A percentile compares a stretch with the other conserved stretches of the same genome.
Conservation (phyloP, 2,888 invertebrate species). For the Ligdia adustata region DNA sequence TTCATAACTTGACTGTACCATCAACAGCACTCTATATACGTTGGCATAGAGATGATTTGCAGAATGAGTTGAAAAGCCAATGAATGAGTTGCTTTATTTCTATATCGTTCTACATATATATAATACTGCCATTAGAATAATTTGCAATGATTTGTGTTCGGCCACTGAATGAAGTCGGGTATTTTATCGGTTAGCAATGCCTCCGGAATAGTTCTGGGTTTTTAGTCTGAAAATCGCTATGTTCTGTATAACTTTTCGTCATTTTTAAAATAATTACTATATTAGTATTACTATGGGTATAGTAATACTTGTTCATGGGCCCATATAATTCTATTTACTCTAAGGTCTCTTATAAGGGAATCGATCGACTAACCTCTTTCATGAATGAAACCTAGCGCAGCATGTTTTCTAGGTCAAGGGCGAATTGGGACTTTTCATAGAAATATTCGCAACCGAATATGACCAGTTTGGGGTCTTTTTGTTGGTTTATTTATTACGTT, state of each 20-base stretch:
- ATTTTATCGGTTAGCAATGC: conserved; percentile 3
- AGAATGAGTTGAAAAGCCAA: conserved; percentile 14
- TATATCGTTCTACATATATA: conserved; percentile 9
- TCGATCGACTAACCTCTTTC: conserved; percentile 3
- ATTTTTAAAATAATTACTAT: too few relatives aligned
- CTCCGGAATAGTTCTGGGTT: background rate
- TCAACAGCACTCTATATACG: too few relatives aligned
- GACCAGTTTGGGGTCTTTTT: too few relatives aligned
- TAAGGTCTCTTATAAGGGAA: background rate
- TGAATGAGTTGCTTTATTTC: too few relatives aligned
- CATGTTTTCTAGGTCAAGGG: conserved; percentile 5
- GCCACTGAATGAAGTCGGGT: background rate
- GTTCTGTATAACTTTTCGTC: background rate
- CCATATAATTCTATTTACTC: too few relatives aligned
- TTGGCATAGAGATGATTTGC: too few relatives aligned
- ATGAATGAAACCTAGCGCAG: background rate
- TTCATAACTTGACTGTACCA: too few relatives aligned
- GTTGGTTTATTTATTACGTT: too few relatives aligned
- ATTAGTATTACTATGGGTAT: too few relatives aligned
- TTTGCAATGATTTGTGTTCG: conserved; percentile 8
- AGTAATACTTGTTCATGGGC: too few relatives aligned
- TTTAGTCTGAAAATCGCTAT: background rate
- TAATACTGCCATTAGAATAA: conserved; percentile 13
- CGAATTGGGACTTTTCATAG: background rate
- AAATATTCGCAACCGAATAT: too few relatives aligned